Evolutionary conservation across 2,888 invertebrate species (phyloP).

Genomic region (Ennomos erosarius): DNA sequence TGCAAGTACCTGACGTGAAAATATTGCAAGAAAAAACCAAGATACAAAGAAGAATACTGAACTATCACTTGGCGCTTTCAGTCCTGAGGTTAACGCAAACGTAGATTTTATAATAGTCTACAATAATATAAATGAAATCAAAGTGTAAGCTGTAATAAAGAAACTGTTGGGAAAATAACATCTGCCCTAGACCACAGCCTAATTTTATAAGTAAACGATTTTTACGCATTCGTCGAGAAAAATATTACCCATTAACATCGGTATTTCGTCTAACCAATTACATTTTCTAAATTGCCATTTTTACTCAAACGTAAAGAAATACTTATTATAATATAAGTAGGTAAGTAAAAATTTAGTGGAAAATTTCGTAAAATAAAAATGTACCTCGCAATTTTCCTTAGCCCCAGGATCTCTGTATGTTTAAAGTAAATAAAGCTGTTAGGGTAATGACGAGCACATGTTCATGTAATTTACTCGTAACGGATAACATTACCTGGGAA

Average conservation of each 20-base stretch:
- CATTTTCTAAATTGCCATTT: conserved; percentile 30
- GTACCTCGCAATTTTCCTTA: conserved; percentile 12
- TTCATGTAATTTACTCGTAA: conserved; percentile 37
- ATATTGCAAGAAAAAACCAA: no score
- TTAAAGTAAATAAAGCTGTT: conserved; percentile 40
- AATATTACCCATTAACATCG: conserved; percentile 8
- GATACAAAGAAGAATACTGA: no score
- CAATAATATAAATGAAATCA: no score
- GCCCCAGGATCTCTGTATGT: conserved; percentile 31
- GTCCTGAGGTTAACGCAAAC: no score
- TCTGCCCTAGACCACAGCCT: neutral
- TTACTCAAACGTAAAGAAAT: conserved; percentile 10
- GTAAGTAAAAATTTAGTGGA: conserved; percentile 26
- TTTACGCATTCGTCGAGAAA: neutral
- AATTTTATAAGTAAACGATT: neutral
- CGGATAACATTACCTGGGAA: conserved; percentile 31
- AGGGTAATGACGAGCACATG: conserved; percentile 40
- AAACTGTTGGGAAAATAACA: conserved; percentile 6
- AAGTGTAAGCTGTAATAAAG: neutral
- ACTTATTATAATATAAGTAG: conserved; percentile 26
- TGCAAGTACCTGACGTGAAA: no score
- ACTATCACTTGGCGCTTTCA: no score
- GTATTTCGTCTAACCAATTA: conserved; percentile 29
- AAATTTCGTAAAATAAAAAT: conserved; percentile 27
- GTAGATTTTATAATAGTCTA: no score